These are phyloP conservation scores for Strigamia crassipes DNA, from an alignment of 2,888 invertebrate species.

Conservation along the genomic window DNA sequence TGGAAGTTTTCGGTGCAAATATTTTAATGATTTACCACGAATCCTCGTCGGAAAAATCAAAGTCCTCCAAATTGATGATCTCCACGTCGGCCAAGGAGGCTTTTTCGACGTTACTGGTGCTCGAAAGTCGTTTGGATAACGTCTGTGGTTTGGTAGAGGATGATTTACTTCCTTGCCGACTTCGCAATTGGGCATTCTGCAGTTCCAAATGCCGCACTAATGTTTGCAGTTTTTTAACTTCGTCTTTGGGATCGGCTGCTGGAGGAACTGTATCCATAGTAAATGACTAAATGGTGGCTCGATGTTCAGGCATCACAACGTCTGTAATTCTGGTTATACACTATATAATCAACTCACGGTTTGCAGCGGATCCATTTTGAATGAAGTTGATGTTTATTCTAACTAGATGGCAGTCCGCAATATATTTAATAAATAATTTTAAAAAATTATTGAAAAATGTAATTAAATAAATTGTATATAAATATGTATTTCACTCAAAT, in stretches of 20 bases:
- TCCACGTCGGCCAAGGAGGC: slow-evolving; percentile 51
- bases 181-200: slow-evolving; percentile 58
- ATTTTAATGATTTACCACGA: slow-evolving; percentile 52
- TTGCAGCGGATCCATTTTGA: not conserved
- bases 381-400: not conserved
- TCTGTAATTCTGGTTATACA: not conserved
- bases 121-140: slow-evolving; percentile 14
- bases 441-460: too few species aligned
- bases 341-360: not conserved
- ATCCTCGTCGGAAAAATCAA: slow-evolving; percentile 52
- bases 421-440: too few species aligned
- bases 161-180: slow-evolving; percentile 54
- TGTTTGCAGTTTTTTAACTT: slow-evolving; percentile 59
- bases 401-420: too few species aligned
- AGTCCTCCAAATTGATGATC: slow-evolving; percentile 51
- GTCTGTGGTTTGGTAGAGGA: not conserved
- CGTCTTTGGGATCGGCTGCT: slow-evolving; percentile 56
- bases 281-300: not conserved
- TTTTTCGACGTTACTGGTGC: slow-evolving; percentile 19
- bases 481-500: too few species aligned
- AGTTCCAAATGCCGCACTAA: slow-evolving; percentile 58
- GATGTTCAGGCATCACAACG: not conserved
- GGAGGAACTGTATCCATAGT: not conserved
- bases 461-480: too few species aligned
- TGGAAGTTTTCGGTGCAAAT: not conserved